Evolutionary conservation across 2,888 invertebrate species (phyloP), one percentile per base, ranked within the genome.

Genomic region (Chouioia cunea): DNA sequence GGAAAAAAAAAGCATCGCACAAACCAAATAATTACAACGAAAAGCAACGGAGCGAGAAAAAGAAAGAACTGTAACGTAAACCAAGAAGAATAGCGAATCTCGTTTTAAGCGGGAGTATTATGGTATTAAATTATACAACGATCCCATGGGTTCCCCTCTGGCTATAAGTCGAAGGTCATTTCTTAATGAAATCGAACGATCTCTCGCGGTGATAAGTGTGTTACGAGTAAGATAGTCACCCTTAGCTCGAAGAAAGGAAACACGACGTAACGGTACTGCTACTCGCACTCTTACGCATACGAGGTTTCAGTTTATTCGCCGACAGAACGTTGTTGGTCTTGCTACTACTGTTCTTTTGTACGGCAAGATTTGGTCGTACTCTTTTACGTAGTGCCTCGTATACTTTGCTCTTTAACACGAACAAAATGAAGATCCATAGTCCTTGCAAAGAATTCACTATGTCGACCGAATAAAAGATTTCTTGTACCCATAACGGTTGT

Each of bases 401-500:
- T 0, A 93, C 89, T 77, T 91, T 90, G 22, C 88, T 89, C 80
- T 93, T 93, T 77, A 92, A 87, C 12, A 93, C 90, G 73, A 93
- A 90, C 63, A 93, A 91, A 57, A 91, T 85, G 82, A 93, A 93
- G 70, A 93, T 92, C 76, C 91, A 88, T 22, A 93, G 69, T 71
- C 93, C 93, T 82, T 93, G 91, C 3, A 93, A 87, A 65, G 90
- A 89, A 80, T 93, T 93, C 70, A 91, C 86, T 0, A 88, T 88
- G 81, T 93, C 93, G 47, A 91, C 87, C 12, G 90, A 82, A 74
- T 88, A 87, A 66, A 83, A 79, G 0, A 80, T 43, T 43, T 77
- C 71, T 0, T 74, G 56, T 0, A 75, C 64, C 82, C 84, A 85
- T 0, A 63, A 0, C 3, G 78, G 64, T 10, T n/a, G n/a, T n/a